Base-by-base conservation (phyloP, 2,797 vertebrate genomes). In the Sebastes hubbsi region DNA sequence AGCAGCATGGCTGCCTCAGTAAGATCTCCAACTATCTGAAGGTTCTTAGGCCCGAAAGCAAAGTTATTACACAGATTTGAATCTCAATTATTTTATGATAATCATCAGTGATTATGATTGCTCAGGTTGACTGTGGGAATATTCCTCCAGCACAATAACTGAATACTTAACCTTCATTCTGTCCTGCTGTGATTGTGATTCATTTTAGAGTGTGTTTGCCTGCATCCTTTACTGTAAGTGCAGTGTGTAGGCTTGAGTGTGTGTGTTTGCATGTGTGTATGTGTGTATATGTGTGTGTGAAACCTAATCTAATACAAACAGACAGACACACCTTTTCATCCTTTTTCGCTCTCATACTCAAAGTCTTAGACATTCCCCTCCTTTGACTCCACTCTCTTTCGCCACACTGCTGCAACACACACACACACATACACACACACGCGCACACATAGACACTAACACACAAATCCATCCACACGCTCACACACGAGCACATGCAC, bases 311-410 rank as follows among this genome's bases (percentile, higher is more conserved):
- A 77, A 84, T 81, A 72, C 80, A 82, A 82, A 80, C 34, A 64
- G 59, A 32, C 79, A 84, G 81, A 86, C 88, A 84, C 85, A 84
- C 87, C 80, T 73, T 77, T 89, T 87, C 73, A 77, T 87, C 82
- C 75, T 72, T 61, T 55, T 65, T 76, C 10, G 3, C 69, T 83
- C 67, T 75, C 68, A 66, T 27, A 46, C 72, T 78, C 64, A 70
- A 62, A 89, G 65, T 79, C 55, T 77, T 34, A 67, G 32, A 75
- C 29, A 13, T 62, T 74, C 25, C 54, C 73, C 79, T 77, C 76
- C 59, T 49, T 75, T 78, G 74, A 85, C 80, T 76, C 81, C 11
- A 55, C 54, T 87, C 14, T 66, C 60, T 73, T 81, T 82, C 18
- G 6, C 78, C 69, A 81, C 13, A 8, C 67, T 75, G 32, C 79